These are phyloP conservation scores for Percina caprodes DNA, from an alignment of 2,113 vertebrate genomes.

Conservation along the genomic window DNA sequence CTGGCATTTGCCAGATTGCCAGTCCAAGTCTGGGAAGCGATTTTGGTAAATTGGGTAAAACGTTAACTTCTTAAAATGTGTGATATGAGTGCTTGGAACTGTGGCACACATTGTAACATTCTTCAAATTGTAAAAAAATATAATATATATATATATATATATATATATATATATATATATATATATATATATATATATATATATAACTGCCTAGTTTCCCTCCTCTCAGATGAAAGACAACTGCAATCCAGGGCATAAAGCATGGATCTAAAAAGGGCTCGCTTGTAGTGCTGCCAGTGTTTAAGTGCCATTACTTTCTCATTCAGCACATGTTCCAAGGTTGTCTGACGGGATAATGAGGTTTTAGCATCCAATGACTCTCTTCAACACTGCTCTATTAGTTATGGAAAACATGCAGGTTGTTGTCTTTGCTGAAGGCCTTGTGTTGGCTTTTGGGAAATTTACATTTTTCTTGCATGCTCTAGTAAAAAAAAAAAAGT, in stretches of 20 bases:
- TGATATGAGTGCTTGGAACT: not conserved
- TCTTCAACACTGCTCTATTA: constrained; percentile 69
- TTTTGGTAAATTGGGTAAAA: not conserved
- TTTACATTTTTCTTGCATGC: constrained; percentile 52
- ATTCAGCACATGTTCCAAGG: constrained; percentile 79
- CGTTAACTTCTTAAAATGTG: no score
- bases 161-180: no score
- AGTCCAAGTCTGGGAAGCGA: no score
- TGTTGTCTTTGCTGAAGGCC: constrained; percentile 64
- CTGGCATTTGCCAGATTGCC: no score
- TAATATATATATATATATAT: no score
- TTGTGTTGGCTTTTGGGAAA: constrained; percentile 69
- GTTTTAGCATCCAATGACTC: constrained; percentile 73
- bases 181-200: no score
- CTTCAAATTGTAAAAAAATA: constrained; percentile 1
- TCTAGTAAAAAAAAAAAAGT: constrained; percentile 8
- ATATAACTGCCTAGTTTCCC: not conserved
- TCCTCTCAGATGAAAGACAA: constrained; percentile 34
- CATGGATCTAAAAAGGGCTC: constrained; percentile 41
- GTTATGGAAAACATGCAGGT: constrained; percentile 74
- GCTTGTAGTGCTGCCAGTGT: constrained; percentile 37
- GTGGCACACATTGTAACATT: constrained; percentile 7
- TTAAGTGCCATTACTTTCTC: constrained; percentile 64
- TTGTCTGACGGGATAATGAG: constrained; percentile 76
- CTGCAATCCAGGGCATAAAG: not conserved